Percentiles rank a stretch among this genome's conserved stretches.
Conservation (phyloP, 2,113 vertebrate genomes). For the Bolborhynchus lineola region DNA sequence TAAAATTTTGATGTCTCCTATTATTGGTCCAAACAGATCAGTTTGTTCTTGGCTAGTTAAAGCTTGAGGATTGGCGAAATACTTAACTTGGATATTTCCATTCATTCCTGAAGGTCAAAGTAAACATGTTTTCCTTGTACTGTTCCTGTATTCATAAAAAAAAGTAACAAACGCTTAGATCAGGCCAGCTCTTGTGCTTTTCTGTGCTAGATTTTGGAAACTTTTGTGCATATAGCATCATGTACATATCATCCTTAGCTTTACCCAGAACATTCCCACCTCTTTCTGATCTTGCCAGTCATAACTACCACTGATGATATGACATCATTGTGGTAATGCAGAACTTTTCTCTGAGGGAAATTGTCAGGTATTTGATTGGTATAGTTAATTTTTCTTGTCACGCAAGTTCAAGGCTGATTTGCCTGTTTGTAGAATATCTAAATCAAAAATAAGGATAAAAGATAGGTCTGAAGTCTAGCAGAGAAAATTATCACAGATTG, state of each 20-base stretch:
- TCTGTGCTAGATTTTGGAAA: background rate
- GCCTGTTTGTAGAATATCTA: background rate
- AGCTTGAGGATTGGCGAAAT: background rate
- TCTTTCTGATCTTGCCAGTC: background rate
- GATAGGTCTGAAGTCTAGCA: background rate
- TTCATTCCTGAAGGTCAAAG: background rate
- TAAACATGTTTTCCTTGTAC: background rate
- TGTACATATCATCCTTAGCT: background rate
- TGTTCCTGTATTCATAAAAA: background rate
- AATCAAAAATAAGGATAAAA: background rate
- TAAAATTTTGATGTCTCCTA: background rate
- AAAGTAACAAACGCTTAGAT: background rate
- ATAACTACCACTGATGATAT: background rate
- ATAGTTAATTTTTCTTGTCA: background rate
- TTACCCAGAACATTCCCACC: background rate
- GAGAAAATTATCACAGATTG: background rate
- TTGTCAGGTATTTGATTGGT: background rate
- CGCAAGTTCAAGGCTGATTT: background rate
- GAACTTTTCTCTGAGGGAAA: background rate
- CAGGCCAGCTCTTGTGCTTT: background rate
- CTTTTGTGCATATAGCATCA: background rate
- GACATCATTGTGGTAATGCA: background rate
- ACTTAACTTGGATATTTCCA: background rate
- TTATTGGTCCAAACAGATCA: background rate
- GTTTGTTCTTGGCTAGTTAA: background rate